Conservation (phyloP, 1,140 invertebrate species). For the Ectropis grisescens region DNA sequence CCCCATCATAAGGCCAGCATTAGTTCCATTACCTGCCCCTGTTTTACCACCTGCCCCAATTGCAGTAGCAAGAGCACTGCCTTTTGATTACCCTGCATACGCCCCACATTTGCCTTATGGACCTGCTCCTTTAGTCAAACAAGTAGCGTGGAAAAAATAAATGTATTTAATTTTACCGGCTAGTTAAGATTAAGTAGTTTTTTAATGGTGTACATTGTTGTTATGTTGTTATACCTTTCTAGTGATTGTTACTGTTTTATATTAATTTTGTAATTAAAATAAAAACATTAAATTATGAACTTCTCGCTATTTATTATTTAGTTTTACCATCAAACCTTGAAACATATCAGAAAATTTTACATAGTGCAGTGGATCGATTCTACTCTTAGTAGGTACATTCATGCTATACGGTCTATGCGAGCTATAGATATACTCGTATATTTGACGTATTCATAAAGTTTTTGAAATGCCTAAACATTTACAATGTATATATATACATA, state of each 20-base stretch:
- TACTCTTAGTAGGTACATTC: no score
- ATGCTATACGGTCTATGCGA: no score
- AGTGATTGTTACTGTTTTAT: conserved; percentile 16
- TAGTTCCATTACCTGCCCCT: conserved; percentile 23
- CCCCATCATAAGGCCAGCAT: conserved; percentile 27
- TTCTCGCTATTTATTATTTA: no score
- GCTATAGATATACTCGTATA: no score
- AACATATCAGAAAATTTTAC: no score
- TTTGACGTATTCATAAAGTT: no score
- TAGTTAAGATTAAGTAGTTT: conserved; percentile 17
- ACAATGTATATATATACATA: no score
- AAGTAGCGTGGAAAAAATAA: conserved; percentile 43
- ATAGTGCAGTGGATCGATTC: no score
- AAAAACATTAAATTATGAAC: conserved; percentile 5
- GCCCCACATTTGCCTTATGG: conserved; percentile 9
- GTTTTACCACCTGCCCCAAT: conserved; percentile 13
- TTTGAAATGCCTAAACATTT: no score
- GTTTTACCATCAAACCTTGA: no score
- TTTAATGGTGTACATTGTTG: conserved; percentile 15
- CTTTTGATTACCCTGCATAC: conserved; percentile 9
- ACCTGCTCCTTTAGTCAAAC: conserved; percentile 31
- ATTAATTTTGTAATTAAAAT: conserved; percentile 21
- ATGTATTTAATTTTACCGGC: conserved; percentile 1
- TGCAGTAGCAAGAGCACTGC: conserved; percentile 15
- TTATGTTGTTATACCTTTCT: conserved; percentile 20